Evolutionary conservation across 2,888 invertebrate genomes (phyloP), one percentile per base, ranked within the genome.

Genomic region (Athalia circularis): DNA sequence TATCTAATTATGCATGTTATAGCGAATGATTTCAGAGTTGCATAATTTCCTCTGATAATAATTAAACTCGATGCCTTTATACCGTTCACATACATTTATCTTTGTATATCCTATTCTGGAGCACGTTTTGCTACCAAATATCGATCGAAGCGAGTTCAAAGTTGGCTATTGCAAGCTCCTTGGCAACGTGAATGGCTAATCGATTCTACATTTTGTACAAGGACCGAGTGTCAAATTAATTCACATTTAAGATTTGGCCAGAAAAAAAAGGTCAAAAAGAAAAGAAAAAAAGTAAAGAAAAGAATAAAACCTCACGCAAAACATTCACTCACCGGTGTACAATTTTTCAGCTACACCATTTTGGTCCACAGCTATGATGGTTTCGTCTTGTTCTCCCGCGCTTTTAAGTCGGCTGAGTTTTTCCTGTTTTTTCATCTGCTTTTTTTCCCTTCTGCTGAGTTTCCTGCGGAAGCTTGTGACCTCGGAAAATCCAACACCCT

Each of bases 371-470:
- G 94, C 92, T 78, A 92, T 91, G 0, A 92, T 91, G n/a, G 88
- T 89, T 54, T 90, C 90, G 54, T 90, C 90, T 78, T 88, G 88
- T 86, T 94, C 94, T 67, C 92, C 92, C 80, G 91, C 91, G 68
- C 95, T 95, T 91, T 96, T 95, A 84, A 96, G 91, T 88, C 96
- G 93, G 65, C 95, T 95, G 81, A 96, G 90, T 91, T 97, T 97
- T 87, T 97, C 97, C 89, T 97, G 96, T 90, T 98, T 99, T 91
- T 99, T 98, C 89, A 97, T 93, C 90, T 99, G 98, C 90, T 99
- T 99, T 91, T 99, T 99, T 91, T 99, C 99, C 70, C 99, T 94
- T 92, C 98, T 99, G 72, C 99, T 99, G 85, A 99, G 92, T 93
- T 98, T 98, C 88, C 98, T 93, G 88, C 97, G 95, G 89, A 98